phyloP scores from a whole-genome alignment of 1,140 invertebrate genomes.

The Subanguina moxae region DNA sequence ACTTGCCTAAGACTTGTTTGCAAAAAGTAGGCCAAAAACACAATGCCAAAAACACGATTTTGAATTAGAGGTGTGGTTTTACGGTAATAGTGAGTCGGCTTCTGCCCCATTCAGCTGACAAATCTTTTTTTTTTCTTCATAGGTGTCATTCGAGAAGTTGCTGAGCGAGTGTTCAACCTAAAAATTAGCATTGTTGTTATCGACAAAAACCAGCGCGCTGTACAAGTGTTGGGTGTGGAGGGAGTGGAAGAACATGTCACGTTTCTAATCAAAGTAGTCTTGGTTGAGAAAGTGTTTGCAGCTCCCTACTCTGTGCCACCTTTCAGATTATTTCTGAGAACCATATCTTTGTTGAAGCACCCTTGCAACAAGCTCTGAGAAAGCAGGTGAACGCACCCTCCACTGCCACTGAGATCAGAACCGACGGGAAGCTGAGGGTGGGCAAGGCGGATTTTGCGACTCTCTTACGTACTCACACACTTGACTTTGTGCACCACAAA shows the following conservation, averaged over 20 bases:
- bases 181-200: constrained; percentile 52
- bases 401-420: constrained; percentile 3
- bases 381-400: neutral
- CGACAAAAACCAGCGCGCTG: constrained; percentile 50
- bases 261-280: constrained; percentile 43
- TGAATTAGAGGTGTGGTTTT: too few species aligned
- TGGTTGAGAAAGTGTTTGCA: neutral
- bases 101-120: constrained; percentile 16
- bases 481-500: constrained; percentile 21
- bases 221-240: constrained; percentile 45
- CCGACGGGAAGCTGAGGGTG: constrained; percentile 28
- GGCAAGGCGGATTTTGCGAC: constrained; percentile 19
- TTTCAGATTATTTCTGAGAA: too few species aligned
- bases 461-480: constrained; percentile 12
- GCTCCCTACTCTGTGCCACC: too few species aligned
- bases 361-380: too few species aligned
- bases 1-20: too few species aligned
- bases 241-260: constrained; percentile 47
- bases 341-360: too few species aligned
- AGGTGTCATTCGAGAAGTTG: constrained; percentile 59
- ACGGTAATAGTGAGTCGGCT: too few species aligned
- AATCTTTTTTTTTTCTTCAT: constrained; percentile 7
- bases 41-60: too few species aligned
- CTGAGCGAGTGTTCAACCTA: constrained; percentile 51
- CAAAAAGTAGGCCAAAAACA: too few species aligned